phyloP scores from a whole-genome alignment of 2,888 invertebrate genomes.

The Ischnura elegans region DNA sequence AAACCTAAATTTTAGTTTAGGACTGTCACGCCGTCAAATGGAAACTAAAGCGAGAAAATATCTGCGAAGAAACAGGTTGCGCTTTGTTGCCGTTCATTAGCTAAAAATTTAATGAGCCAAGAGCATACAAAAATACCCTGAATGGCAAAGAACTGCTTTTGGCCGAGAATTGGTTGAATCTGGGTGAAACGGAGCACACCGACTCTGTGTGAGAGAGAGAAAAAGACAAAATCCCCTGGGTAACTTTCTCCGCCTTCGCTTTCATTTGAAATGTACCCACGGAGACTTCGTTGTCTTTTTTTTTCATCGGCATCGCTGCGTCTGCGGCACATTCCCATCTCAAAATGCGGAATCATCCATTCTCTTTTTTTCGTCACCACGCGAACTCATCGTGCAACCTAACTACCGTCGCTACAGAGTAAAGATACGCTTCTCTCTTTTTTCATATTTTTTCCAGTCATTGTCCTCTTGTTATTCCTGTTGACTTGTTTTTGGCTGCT shows the following conservation, averaged over 20 bases:
- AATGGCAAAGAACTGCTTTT: not conserved
- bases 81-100: too few relatives aligned
- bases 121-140: too few relatives aligned
- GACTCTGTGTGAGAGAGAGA: too few relatives aligned
- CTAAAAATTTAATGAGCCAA: too few relatives aligned
- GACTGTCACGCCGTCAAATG: too few relatives aligned
- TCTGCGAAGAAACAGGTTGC: too few relatives aligned
- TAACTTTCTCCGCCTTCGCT: not conserved
- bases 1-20: too few relatives aligned
- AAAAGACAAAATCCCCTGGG: not conserved
- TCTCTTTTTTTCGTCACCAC: not conserved
- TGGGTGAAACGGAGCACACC: not conserved
- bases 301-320: not conserved
- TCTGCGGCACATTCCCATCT: not conserved
- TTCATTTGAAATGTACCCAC: not conserved
- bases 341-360: not conserved
- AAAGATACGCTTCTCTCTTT: not conserved
- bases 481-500: not conserved
- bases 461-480: not conserved
- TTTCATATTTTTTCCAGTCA: not conserved
- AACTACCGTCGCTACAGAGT: not conserved
- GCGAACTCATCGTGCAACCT: not conserved
- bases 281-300: not conserved
- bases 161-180: not conserved
- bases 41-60: too few relatives aligned